Percentiles rank a stretch among this genome's conserved stretches.
These are phyloP conservation scores for Euschistus heros DNA, from an alignment of 1,140 invertebrate species.

Conservation along the genomic window DNA sequence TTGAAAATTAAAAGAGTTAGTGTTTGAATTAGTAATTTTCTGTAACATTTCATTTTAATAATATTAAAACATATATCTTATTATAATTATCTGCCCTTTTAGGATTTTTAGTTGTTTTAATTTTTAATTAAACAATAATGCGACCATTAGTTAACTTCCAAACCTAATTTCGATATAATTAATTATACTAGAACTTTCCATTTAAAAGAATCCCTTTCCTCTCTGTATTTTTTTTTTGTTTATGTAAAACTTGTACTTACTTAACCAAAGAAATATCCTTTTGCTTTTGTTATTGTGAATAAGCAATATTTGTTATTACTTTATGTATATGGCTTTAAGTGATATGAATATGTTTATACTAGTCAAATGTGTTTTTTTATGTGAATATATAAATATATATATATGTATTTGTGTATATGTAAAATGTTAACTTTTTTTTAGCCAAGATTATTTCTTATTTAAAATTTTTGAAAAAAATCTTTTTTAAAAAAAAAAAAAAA, in stretches of 20 bases:
- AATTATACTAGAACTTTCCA: too few relatives aligned
- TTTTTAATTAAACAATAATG: background rate
- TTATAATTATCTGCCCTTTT: too few relatives aligned
- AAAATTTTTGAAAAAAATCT: background rate
- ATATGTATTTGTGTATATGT: slow-evolving; percentile 9
- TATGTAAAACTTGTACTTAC: slow-evolving; percentile 9
- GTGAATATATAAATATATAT: slow-evolving; percentile 9
- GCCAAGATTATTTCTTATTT: background rate
- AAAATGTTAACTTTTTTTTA: background rate
- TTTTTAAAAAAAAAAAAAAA: slow-evolving; percentile 1
- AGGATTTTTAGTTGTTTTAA: background rate
- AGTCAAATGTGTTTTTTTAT: slow-evolving; percentile 7
- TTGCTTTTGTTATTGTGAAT: background rate
- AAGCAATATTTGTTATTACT: slow-evolving; percentile 1
- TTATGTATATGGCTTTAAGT: slow-evolving; percentile 9
- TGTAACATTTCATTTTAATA: too few relatives aligned
- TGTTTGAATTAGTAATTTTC: too few relatives aligned
- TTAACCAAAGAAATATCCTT: background rate
- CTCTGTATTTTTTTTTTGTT: too few relatives aligned
- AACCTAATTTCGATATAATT: too few relatives aligned
- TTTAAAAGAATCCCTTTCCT: too few relatives aligned
- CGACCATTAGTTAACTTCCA: slow-evolving; percentile 2
- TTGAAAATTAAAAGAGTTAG: too few relatives aligned
- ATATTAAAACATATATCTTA: too few relatives aligned
- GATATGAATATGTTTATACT: slow-evolving; percentile 16